Conservation (phyloP, 2,113 vertebrate species). For the Datnioides undecimradiatus region DNA sequence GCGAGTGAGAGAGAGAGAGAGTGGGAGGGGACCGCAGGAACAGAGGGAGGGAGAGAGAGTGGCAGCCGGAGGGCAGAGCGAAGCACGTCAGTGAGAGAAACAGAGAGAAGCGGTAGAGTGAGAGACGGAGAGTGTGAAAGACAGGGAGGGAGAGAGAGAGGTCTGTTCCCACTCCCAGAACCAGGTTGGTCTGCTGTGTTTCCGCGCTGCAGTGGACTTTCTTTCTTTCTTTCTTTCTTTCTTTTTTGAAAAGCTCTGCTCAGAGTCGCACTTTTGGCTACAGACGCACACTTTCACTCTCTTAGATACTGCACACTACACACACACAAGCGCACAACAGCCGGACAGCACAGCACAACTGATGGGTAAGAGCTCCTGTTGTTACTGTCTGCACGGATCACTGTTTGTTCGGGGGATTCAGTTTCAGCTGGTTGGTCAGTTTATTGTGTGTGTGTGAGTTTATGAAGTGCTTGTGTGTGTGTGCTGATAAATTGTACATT, state of each 20-base stretch:
- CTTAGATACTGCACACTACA: constrained; percentile 19
- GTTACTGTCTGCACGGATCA: constrained; percentile 12
- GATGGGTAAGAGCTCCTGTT: constrained; percentile 81
- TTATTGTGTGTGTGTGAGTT: neutral
- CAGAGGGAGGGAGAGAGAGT: constrained; percentile 73
- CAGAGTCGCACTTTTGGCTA: constrained; percentile 44
- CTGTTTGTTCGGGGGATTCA: constrained; percentile 17
- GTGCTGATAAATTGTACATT: neutral
- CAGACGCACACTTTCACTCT: constrained; percentile 27
- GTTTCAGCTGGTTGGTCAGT: neutral
- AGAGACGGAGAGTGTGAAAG: constrained; percentile 58
- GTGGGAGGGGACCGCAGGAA: constrained; percentile 65
- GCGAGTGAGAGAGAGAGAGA: constrained; percentile 32
- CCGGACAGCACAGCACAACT: constrained; percentile 64
- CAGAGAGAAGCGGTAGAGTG: constrained; percentile 50
- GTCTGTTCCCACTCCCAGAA: constrained; percentile 34
- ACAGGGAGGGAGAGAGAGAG: constrained; percentile 46
- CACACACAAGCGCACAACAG: constrained; percentile 24
- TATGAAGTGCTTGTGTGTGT: neutral
- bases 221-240: too few species aligned
- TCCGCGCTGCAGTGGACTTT: constrained; percentile 54
- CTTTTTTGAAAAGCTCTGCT: constrained; percentile 34
- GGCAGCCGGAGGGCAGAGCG: constrained; percentile 73
- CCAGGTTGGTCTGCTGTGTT: constrained; percentile 51
- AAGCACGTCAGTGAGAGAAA: constrained; percentile 62